Evolutionary conservation across 1,140 invertebrate genomes (phyloP).

Genomic region (Limonius californicus): DNA sequence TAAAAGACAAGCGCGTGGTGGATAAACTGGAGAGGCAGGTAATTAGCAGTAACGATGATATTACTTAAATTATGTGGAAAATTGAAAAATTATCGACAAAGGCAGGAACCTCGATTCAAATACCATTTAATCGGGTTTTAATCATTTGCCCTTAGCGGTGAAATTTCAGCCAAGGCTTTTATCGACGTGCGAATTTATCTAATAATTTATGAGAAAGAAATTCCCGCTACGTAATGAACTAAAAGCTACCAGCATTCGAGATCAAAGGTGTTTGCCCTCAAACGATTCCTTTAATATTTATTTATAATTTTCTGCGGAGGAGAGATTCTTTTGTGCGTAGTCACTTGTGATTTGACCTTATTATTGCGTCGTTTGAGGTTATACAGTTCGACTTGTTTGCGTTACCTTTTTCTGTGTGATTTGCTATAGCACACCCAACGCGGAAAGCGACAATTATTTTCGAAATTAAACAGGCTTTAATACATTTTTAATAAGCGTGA

Average conservation of each 20-base stretch:
- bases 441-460: too few relatives aligned
- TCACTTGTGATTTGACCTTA: background rate
- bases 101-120: background rate
- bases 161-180: constrained; percentile 1
- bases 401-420: too few relatives aligned
- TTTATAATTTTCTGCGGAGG: background rate
- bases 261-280: background rate
- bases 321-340: background rate
- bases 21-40: background rate
- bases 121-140: background rate
- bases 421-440: too few relatives aligned
- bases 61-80: constrained; percentile 1
- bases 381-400: too few relatives aligned
- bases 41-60: background rate
- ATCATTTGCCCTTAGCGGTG: background rate
- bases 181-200: background rate
- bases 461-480: too few relatives aligned
- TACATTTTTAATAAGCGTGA: too few relatives aligned
- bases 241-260: constrained; percentile 1
- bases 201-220: constrained; percentile 1
- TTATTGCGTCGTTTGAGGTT: background rate
- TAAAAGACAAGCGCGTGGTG: background rate
- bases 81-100: background rate
- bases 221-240: background rate
- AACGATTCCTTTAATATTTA: background rate